phyloP scores from a whole-genome alignment of 2,888 invertebrate genomes.

The Drosophila longiperda region DNA sequence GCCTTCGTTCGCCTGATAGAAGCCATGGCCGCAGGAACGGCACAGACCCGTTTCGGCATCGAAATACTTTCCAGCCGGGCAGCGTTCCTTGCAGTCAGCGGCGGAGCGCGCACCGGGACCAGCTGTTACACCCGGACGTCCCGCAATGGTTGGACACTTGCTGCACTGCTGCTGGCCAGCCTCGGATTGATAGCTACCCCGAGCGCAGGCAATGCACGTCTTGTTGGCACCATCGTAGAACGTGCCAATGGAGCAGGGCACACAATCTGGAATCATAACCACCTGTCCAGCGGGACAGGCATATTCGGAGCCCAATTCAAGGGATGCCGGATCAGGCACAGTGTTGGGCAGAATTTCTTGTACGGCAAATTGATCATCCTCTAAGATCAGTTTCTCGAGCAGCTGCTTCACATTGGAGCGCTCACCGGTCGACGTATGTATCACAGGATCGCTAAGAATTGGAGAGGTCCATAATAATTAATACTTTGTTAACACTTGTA shows the following conservation, averaged over 20 bases:
- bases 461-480: neutral
- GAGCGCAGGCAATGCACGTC: constrained; percentile 92
- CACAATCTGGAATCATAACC: constrained; percentile 96
- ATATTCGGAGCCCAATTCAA: constrained; percentile 94
- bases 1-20: constrained; percentile 95
- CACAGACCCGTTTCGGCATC: constrained; percentile 95
- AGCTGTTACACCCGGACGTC: constrained; percentile 94
- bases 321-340: constrained; percentile 95
- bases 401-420: constrained; percentile 93
- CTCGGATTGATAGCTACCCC: constrained; percentile 97
- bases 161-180: constrained; percentile 95
- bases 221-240: constrained; percentile 91
- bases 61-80: constrained; percentile 97
- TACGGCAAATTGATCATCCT: constrained; percentile 97
- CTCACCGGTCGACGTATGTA: constrained; percentile 94
- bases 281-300: constrained; percentile 97
- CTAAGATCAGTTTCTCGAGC: constrained; percentile 94
- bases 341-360: constrained; percentile 97
- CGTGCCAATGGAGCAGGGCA: constrained; percentile 96
- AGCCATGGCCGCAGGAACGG: constrained; percentile 96
- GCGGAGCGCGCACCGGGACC: constrained; percentile 94
- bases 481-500: neutral
- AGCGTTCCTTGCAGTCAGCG: constrained; percentile 96
- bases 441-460: constrained; percentile 92
- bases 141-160: constrained; percentile 95